Base-by-base conservation (phyloP, 2,888 invertebrate species). In the Alentia gelatinosa region DNA sequence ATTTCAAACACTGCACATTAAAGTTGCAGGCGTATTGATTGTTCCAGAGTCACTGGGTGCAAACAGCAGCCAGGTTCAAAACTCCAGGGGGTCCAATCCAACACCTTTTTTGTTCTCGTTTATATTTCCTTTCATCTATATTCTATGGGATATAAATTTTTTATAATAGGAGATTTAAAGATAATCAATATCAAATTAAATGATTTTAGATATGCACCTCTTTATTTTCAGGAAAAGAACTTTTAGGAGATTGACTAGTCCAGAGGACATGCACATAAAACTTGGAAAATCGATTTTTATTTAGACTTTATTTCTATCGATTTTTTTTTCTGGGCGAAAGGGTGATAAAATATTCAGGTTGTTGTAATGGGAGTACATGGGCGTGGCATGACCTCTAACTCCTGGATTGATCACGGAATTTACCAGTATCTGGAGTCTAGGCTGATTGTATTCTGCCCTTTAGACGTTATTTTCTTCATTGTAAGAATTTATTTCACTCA, bases 1-100 rank as follows among this genome's bases (percentile, higher is more conserved):
- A 86, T 86, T 86, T 86, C 86, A 86, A 86, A 86, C 86, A 86
- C 86, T 86, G 86, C 86, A 86, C 86, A 86, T 86, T 86, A 42
- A 86, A 86, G 47, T 42, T 86, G 86, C 47, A 86, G 47, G 86
- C 26, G 33, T 86, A 86, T 86, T 26, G 86, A 86, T 42, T 26
- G 19, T 12, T 12, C 26, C 47, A 42, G 86, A 86, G 86, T 86
- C 86, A 86, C 12, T 47, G 15, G 47, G 86, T 86, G 86, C 86
- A 86, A 86, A 15, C 47, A 47, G 42, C 86, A 5, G 39, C 19
- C n/a, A 23, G 79, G 15, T 86, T 86, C 3, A 86, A 83, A 86
- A 86, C 86, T 33, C 83, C 40, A 83, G 35, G 39, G 83, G 37
- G 68, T 68, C 26, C 26, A 30, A 68, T 68, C 68, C 33, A 12